Conservation (phyloP, 1,140 invertebrate species). For the Polyergus mexicanus region DNA sequence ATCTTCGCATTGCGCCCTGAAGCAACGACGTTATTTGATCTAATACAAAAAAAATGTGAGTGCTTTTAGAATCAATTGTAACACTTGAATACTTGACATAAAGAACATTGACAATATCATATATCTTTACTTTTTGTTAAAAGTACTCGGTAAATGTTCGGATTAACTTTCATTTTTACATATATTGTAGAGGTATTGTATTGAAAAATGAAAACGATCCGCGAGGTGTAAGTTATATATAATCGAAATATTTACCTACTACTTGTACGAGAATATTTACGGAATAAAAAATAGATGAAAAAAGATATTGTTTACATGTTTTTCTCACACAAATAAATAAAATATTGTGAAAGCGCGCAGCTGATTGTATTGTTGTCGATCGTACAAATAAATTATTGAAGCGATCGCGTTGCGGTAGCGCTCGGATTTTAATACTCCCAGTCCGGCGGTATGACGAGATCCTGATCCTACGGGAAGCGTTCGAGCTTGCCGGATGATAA, state of each 20-base stretch:
- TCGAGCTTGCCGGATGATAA: constrained; percentile 48
- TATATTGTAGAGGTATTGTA: too few relatives aligned
- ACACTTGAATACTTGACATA: background rate
- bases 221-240: too few relatives aligned
- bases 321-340: background rate
- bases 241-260: background rate
- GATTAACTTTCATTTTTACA: too few relatives aligned
- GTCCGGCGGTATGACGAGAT: constrained; percentile 29
- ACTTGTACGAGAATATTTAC: background rate
- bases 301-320: background rate
- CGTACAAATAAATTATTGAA: background rate
- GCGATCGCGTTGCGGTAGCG: background rate
- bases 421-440: constrained; percentile 27
- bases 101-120: background rate
- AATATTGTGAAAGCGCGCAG: background rate
- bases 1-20: background rate
- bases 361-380: background rate
- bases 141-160: background rate
- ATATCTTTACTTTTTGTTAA: background rate
- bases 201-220: too few relatives aligned
- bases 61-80: background rate
- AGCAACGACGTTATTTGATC: background rate
- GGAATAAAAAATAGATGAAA: background rate
- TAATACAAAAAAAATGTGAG: background rate
- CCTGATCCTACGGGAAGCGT: constrained; percentile 50